Evolutionary conservation across 2,888 invertebrate species (phyloP).

Genomic region (Hermodice carunculata): DNA sequence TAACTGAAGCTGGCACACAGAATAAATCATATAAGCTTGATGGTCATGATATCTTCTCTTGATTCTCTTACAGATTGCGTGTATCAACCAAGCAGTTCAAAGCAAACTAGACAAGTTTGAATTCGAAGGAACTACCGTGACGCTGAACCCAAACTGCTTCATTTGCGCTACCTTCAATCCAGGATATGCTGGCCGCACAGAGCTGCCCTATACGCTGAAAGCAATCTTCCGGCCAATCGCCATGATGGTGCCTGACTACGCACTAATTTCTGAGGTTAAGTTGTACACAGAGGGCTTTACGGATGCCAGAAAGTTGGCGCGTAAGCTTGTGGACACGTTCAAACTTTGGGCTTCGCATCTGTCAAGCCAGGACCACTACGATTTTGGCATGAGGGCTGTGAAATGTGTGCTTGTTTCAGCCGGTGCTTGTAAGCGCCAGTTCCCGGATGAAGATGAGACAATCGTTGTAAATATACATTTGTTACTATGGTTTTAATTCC

Average conservation of each 20-base stretch:
- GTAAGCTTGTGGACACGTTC: slow-evolving; percentile 94
- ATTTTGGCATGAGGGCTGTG: slow-evolving; percentile 95
- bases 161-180: too few species aligned
- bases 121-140: too few species aligned
- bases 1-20: too few species aligned
- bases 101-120: too few species aligned
- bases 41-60: too few species aligned
- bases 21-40: too few species aligned
- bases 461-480: slow-evolving; percentile 69
- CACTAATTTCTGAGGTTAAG: slow-evolving; percentile 87
- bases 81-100: too few species aligned
- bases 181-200: too few species aligned
- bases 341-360: slow-evolving; percentile 92
- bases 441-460: slow-evolving; percentile 84
- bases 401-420: slow-evolving; percentile 90
- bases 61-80: too few species aligned
- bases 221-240: not conserved
- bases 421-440: slow-evolving; percentile 88
- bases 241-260: slow-evolving; percentile 80
- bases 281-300: slow-evolving; percentile 86
- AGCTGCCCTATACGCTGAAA: too few species aligned
- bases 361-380: slow-evolving; percentile 94
- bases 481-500: not conserved
- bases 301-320: slow-evolving; percentile 84
- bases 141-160: too few species aligned